Evolutionary conservation across 2,888 invertebrate genomes (phyloP).

Genomic region (Drosophila diplacantha): DNA sequence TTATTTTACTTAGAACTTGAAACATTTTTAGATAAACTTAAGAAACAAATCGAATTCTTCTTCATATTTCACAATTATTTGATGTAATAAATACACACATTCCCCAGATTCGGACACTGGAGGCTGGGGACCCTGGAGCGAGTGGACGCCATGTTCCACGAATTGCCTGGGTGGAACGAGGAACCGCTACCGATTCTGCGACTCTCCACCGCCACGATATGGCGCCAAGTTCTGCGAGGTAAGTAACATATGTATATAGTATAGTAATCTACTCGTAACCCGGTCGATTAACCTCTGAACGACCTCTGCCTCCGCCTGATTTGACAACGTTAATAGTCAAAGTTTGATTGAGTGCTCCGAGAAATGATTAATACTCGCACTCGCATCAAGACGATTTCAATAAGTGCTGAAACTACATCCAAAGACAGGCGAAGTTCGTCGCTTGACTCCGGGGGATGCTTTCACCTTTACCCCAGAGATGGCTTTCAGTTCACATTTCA

Average conservation of each 20-base stretch:
- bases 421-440: conserved; percentile 25
- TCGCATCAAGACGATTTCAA: conserved; percentile 30
- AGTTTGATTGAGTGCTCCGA: conserved; percentile 33
- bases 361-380: conserved; percentile 35
- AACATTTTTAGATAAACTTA: background rate
- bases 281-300: conserved; percentile 33
- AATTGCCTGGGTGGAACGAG: conserved; percentile 87
- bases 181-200: conserved; percentile 91
- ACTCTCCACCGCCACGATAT: conserved; percentile 91
- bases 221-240: conserved; percentile 94
- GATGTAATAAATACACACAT: background rate
- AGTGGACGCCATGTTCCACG: conserved; percentile 90
- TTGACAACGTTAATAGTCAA: conserved; percentile 31
- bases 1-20: background rate
- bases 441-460: conserved; percentile 18
- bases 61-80: background rate
- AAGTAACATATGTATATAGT: conserved; percentile 15
- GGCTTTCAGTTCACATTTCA: conserved; percentile 55
- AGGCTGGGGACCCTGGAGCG: conserved; percentile 88
- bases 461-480: conserved; percentile 22
- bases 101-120: conserved; percentile 85
- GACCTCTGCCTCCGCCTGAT: conserved; percentile 38
- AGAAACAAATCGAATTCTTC: background rate
- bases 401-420: conserved; percentile 37
- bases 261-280: conserved; percentile 8